phyloP scores from a whole-genome alignment of 1,140 invertebrate species.

The Phocides pigmalion region DNA sequence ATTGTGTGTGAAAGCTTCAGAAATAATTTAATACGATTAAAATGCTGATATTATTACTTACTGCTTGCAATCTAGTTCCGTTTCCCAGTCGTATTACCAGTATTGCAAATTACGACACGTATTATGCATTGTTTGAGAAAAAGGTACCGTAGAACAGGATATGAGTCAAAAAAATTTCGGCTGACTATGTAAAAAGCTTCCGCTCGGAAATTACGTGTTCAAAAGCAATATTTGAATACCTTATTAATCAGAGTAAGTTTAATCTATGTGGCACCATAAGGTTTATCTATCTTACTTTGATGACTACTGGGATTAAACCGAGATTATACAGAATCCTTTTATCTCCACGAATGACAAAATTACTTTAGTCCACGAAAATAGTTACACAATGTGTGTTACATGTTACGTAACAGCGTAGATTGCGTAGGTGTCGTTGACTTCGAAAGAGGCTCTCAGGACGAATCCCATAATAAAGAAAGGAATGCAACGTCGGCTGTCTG shows the following conservation, averaged over 20 bases:
- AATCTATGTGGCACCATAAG: constrained; percentile 15
- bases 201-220: constrained; percentile 1
- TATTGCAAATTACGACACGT: not conserved
- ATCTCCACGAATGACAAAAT: constrained; percentile 13
- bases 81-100: not conserved
- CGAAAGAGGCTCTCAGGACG: constrained; percentile 28
- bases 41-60: too few species aligned
- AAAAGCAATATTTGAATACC: constrained; percentile 2
- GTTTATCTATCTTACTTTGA: constrained; percentile 5
- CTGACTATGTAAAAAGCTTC: not conserved
- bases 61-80: not conserved
- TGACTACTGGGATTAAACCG: constrained; percentile 18
- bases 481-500: constrained; percentile 32
- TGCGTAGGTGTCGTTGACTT: constrained; percentile 47
- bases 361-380: constrained; percentile 11
- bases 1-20: not conserved
- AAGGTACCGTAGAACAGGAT: not conserved
- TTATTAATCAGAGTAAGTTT: constrained; percentile 13
- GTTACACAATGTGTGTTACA: constrained; percentile 22
- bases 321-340: constrained; percentile 28
- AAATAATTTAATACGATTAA: too few species aligned
- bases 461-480: constrained; percentile 36
- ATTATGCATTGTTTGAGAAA: not conserved
- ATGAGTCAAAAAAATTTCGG: not conserved
- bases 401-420: constrained; percentile 5